Evolutionary conservation across 2,888 invertebrate species (phyloP).

Genomic region (Erebia palarica): DNA sequence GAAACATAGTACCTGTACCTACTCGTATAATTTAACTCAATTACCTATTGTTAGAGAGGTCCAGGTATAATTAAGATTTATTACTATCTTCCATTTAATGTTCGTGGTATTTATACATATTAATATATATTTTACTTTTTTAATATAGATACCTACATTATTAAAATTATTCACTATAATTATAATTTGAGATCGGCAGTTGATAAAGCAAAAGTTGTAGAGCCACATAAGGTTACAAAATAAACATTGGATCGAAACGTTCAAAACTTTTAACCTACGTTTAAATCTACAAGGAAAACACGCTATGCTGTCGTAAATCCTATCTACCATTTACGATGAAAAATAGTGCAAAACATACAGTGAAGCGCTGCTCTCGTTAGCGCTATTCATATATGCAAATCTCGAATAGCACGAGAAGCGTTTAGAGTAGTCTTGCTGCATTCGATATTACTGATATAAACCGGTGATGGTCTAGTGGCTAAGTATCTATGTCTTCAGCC

Average conservation of each 20-base stretch:
- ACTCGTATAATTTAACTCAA: no score
- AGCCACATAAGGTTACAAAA: background rate
- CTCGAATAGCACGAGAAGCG: slow-evolving; percentile 10
- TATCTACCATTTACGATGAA: background rate
- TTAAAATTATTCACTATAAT: background rate
- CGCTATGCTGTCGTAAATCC: background rate
- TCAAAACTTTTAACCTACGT: background rate
- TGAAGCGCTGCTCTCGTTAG: background rate
- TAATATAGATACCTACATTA: no score
- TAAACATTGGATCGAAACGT: background rate
- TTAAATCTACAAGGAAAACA: background rate
- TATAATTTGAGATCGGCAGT: background rate
- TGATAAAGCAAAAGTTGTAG: background rate
- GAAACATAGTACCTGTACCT: no score
- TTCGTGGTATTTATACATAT: no score
- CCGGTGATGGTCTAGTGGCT: background rate
- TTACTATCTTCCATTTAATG: no score
- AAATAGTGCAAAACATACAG: background rate
- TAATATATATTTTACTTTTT: no score
- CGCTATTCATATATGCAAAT: slow-evolving; percentile 4
- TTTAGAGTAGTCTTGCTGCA: slow-evolving; percentile 1
- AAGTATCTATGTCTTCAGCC: no score
- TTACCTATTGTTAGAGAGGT: no score
- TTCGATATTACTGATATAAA: background rate
- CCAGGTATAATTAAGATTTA: no score